Evolutionary conservation across 2,113 vertebrate species (phyloP).

Genomic region (Calypte anna): DNA sequence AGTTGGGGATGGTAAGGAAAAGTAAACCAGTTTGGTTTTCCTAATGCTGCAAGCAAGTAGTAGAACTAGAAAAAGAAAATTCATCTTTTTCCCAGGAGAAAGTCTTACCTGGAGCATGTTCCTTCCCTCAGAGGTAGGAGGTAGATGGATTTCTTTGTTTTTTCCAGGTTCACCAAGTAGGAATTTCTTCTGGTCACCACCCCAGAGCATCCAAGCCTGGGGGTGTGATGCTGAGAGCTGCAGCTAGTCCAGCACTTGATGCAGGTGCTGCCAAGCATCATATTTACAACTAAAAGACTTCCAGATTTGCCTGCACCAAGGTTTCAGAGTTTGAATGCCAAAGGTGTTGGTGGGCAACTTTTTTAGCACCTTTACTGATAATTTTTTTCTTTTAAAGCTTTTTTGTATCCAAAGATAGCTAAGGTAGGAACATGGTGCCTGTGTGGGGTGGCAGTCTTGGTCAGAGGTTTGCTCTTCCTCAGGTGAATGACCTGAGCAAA

Average conservation of each 20-base stretch:
- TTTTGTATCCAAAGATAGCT: background rate
- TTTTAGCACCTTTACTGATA: background rate
- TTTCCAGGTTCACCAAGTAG: background rate
- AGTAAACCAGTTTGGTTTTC: background rate
- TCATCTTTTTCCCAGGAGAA: background rate
- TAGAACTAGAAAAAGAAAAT: background rate
- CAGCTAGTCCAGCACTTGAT: background rate
- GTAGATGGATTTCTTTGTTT: background rate
- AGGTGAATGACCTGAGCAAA: background rate
- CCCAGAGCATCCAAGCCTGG: background rate
- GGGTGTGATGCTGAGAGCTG: background rate
- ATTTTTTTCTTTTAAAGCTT: background rate
- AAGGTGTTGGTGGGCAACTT: accelerated
- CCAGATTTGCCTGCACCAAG: accelerated
- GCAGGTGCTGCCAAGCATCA: background rate
- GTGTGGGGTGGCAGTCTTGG: background rate
- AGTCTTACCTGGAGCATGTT: background rate
- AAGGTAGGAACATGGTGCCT: background rate
- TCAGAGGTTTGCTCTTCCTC: accelerated
- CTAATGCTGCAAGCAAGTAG: background rate
- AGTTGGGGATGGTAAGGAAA: background rate
- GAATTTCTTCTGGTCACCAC: background rate
- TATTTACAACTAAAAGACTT: background rate
- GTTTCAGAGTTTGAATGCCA: background rate
- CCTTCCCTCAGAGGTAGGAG: background rate